Conservation (phyloP, 2,888 invertebrate species). For the Clitarchus hookeri region DNA sequence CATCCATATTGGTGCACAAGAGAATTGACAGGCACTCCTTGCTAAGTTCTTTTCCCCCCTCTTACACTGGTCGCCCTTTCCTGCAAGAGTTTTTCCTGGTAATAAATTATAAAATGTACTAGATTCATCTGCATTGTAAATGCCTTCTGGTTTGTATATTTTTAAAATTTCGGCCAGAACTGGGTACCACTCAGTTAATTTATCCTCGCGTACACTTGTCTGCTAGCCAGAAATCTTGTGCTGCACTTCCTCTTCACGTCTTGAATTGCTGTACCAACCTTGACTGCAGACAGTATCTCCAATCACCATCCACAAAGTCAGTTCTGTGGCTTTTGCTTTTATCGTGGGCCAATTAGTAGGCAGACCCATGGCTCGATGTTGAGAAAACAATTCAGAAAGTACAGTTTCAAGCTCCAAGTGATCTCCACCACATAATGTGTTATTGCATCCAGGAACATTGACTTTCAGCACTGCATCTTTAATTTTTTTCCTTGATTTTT, state of each 20-base stretch:
- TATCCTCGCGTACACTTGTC: neutral
- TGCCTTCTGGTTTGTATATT: neutral
- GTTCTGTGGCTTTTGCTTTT: neutral
- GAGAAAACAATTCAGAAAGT: neutral
- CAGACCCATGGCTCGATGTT: neutral
- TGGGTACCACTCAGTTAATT: neutral
- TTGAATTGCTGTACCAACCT: neutral
- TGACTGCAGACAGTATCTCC: neutral
- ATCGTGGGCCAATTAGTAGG: neutral
- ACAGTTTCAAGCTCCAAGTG: neutral
- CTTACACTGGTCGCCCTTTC: neutral
- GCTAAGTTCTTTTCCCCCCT: conserved; percentile 3
- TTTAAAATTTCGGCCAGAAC: neutral
- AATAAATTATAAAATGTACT: neutral
- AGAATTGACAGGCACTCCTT: neutral
- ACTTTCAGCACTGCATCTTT: neutral
- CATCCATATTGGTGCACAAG: conserved; percentile 27
- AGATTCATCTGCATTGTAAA: conserved; percentile 11
- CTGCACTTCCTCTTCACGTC: neutral
- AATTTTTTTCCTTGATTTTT: neutral
- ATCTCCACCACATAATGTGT: neutral
- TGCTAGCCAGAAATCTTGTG: neutral
- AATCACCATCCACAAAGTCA: neutral
- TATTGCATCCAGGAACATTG: neutral
- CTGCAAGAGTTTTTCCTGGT: neutral